Evolutionary conservation across 2,113 vertebrate species (phyloP), one percentile per base, ranked within the genome.

Genomic region (Lota lota): DNA sequence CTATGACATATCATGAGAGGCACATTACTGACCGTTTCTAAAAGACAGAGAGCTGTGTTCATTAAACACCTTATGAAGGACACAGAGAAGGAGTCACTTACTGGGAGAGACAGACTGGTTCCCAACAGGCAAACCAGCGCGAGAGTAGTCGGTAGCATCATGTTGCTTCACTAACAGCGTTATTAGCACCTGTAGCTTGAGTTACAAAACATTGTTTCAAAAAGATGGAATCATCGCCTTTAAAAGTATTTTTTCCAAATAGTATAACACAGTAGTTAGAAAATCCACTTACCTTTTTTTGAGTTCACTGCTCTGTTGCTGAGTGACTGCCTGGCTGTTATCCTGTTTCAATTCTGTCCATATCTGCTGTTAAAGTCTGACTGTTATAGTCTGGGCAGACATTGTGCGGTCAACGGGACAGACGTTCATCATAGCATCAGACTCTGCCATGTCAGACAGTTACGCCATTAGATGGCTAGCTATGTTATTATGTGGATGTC

Each of bases 401-500:
- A 77, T 47, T 60, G 61, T 83, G 82, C 24, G 84, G 88, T 85
- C 73, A 83, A 66, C 59, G 59, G 78, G 80, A 85, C 81, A 86
- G 85, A 85, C 84, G 53, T 72, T 70, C 74, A 79, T 88, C 84
- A 47, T 8, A 47, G 87, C 73, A 76, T 64, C 75, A 76, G 75
- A 72, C 82, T 70, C 62, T 14, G 53, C 50, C 64, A 56, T 47
- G 24, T 63, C 82, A 87, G 88, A 86, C 87, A 72, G 70, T 79
- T 68, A 67, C 73, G 78, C 76, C 73, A 84, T 71, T 21, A 50
- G 36, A 36, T 64, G 67, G 71, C 19, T 72, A 64, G 78, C 71
- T 74, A 18, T 88, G 77, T 87, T 63, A 88, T 88, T 90, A 89
- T n/a, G 36, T 53, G 50, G 66, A 80, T 74, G 81, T 85, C 78